Evolutionary conservation across 2,888 invertebrate genomes (phyloP).

Genomic region (Sabatieria punctata): DNA sequence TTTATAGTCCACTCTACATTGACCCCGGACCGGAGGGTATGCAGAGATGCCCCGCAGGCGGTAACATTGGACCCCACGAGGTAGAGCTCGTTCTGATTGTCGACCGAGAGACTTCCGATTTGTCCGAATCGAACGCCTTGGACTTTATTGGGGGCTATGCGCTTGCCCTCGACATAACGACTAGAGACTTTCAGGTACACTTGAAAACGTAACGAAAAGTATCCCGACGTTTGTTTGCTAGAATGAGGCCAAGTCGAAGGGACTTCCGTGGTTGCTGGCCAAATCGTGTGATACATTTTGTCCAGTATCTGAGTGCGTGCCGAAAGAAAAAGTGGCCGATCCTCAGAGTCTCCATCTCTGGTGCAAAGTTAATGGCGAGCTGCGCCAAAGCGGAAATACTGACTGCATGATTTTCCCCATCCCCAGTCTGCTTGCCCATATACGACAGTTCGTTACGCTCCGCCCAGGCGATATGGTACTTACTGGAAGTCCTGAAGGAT

Average conservation of each 20-base stretch:
- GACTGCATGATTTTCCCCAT: constrained; percentile 51
- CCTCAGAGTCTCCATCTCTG: constrained; percentile 44
- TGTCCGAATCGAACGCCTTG: constrained; percentile 42
- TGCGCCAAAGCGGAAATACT: constrained; percentile 46
- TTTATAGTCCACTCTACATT: too few species aligned
- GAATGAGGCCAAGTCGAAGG: constrained; percentile 41
- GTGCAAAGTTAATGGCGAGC: constrained; percentile 45
- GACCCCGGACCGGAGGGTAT: too few species aligned
- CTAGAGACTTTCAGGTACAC: constrained; percentile 37
- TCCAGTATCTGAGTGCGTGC: constrained; percentile 51
- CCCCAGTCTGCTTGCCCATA: constrained; percentile 48
- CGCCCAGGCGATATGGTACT: too few species aligned
- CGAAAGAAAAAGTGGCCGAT: constrained; percentile 40
- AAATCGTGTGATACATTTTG: constrained; percentile 64
- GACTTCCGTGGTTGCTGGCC: constrained; percentile 54
- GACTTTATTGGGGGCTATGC: constrained; percentile 51
- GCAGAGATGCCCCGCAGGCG: constrained; percentile 50
- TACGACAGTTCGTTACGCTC: too few species aligned
- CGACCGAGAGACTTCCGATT: constrained; percentile 43
- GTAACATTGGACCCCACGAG: constrained; percentile 50
- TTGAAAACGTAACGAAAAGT: too few species aligned
- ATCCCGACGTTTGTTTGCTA: too few species aligned
- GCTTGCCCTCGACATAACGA: constrained; percentile 56
- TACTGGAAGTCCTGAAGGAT: too few species aligned
- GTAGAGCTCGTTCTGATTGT: constrained; percentile 59